Conservation (phyloP, 1,140 invertebrate genomes). For the Helicoverpa armigera region DNA sequence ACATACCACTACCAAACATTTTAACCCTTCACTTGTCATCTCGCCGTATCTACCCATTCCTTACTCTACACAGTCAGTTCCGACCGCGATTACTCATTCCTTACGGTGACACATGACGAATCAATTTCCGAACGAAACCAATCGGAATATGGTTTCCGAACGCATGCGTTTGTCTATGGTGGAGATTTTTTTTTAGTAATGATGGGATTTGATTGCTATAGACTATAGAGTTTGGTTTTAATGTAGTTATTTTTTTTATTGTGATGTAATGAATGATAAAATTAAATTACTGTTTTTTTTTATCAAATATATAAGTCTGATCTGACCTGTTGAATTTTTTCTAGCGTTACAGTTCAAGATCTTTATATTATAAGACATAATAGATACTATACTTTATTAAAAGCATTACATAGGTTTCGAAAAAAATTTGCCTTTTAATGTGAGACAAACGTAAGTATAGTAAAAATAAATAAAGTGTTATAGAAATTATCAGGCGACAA, state of each 20-base stretch:
- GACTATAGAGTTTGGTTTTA: neutral
- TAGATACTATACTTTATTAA: too few relatives aligned
- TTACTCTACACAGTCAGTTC: slow-evolving; percentile 47
- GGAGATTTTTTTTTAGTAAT: slow-evolving; percentile 44
- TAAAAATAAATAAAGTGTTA: too few relatives aligned
- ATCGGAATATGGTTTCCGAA: slow-evolving; percentile 64
- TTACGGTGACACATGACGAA: slow-evolving; percentile 83
- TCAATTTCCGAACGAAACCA: slow-evolving; percentile 74
- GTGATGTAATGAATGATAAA: neutral
- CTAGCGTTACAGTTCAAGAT: too few relatives aligned
- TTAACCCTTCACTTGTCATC: neutral
- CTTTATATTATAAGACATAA: too few relatives aligned
- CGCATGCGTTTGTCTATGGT: slow-evolving; percentile 51
- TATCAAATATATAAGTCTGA: too few relatives aligned
- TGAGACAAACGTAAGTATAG: too few relatives aligned
- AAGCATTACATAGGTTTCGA: too few relatives aligned
- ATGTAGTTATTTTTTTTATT: slow-evolving; percentile 40
- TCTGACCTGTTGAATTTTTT: too few relatives aligned
- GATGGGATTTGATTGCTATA: slow-evolving; percentile 46
- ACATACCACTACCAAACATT: neutral
- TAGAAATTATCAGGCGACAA: too few relatives aligned
- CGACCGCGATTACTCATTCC: slow-evolving; percentile 79
- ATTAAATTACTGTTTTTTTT: too few relatives aligned
- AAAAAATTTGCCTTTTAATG: too few relatives aligned
- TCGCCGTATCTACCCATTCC: slow-evolving; percentile 57